Conservation (phyloP, 2,888 invertebrate genomes). For the Sinhomidia bicolor region DNA sequence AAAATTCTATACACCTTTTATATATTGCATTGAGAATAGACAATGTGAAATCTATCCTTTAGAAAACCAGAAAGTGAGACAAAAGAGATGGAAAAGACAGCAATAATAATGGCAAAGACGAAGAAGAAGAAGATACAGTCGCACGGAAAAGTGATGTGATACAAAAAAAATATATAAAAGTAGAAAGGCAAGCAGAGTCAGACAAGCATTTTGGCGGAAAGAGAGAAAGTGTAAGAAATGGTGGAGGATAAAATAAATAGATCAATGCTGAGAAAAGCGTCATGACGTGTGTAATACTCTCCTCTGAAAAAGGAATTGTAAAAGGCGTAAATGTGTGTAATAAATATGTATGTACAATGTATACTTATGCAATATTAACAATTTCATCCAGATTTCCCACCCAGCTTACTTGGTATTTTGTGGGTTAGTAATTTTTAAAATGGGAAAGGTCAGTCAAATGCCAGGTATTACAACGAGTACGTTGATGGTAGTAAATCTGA, state of each 20-base stretch:
- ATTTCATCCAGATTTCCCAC: too few species aligned
- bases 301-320: background rate
- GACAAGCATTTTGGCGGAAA: slow-evolving; percentile 1
- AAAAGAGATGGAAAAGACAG: background rate
- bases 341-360: too few species aligned
- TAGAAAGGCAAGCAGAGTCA: slow-evolving; percentile 30
- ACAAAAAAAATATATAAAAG: too few species aligned
- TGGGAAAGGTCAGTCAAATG: too few species aligned
- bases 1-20: background rate
- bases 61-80: background rate
- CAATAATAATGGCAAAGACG: slow-evolving; percentile 43
- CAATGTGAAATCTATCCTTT: background rate
- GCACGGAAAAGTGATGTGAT: background rate
- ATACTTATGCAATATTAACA: too few species aligned
- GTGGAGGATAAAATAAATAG: background rate
- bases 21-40: background rate
- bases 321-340: too few species aligned
- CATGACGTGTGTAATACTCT: background rate
- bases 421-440: too few species aligned
- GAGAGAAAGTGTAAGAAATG: background rate
- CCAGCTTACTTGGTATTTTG: too few species aligned
- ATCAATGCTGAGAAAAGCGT: slow-evolving; percentile 48
- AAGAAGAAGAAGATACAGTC: background rate
- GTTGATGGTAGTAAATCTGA: too few species aligned
- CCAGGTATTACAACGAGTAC: too few species aligned